Evolutionary conservation across 92 coral and sea anemone genomes (phyloP), one percentile per base, ranked within the genome.

Genomic region (Umimayanthus kanabou): DNA sequence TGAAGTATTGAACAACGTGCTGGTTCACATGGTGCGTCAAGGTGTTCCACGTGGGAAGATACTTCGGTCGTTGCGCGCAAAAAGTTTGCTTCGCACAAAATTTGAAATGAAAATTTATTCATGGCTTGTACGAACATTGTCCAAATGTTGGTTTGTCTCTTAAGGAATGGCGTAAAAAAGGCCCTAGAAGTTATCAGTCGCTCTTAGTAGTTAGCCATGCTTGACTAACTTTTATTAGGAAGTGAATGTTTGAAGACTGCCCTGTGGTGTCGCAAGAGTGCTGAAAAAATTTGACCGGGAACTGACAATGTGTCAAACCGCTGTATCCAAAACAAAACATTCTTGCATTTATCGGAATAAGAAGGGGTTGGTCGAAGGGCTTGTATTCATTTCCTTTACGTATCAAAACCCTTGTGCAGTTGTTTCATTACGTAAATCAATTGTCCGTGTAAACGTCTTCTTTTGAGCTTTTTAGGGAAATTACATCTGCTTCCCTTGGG

Each of bases 1-100:
- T 74, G 74, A 80, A 89, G 89, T 37, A 82, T 82, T 85, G 33
- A 75, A 90, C 92, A 90, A 90, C 98, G 98, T 93, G 98, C 92
- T 85, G 89, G 94, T 91, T 93, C 98, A 95, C 98, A 95, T 95
- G 98, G 96, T 91, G 88, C 91, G 90, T 90, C 89, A 83, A 64
- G 91, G 90, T 91, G 94, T 90, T 95, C 98, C 98, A 95, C 98
- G 95, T 95, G 98, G 98, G 98, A 89, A 86, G 84, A 85, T 83
- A 83, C 87, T 83, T 83, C 87, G 58, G 87, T 83, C 58, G 87
- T 83, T 83, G 87, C 40, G 87, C 78, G 78, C 87, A 83, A 83
- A 82, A 75, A 37, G 25, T 83, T 69, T 82, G 65, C 73, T 70
- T 81, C 76, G 45, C 87, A 83, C 47, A 47, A 22, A 29, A 83